Evolutionary conservation across 2,797 vertebrate species (phyloP), one percentile per base, ranked within the genome.

Genomic region (Gorsachius magnificus): DNA sequence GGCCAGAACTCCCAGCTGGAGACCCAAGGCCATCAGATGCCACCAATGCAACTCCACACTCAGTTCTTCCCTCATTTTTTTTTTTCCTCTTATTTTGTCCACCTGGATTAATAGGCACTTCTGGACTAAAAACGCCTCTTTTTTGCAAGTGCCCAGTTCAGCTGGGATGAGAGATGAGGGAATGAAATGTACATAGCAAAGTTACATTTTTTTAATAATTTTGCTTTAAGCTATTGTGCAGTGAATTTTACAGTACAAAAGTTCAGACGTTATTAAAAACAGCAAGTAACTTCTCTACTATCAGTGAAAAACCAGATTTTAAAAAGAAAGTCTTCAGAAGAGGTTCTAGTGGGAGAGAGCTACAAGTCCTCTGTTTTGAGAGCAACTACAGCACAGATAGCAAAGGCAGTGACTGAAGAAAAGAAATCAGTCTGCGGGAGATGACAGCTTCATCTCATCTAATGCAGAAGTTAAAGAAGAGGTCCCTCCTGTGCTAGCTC

Each of bases 401-500:
- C 68, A 66, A 46, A 79, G n/a, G 50, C 29, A 90, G n/a, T 3
- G 2, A 58, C 57, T n/a, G 35, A 75, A 48, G 43, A 25, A 56
- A 60, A 68, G 2, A 43, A 58, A 46, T 41, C 31, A 18, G 11
- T 8, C 31, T 75, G 24, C 22, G 17, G n/a, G 46, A 68, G 69
- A 63, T 5, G 2, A 14, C 11, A 33, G 25, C 29, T 51, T 18
- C n/a, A 20, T 57, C 36, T 63, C 29, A n/a, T 16, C n/a, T 45
- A 24, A 18, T 0, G 6, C 9, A 35, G n/a, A 8, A 20, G 16
- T 51, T 66, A 28, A 81, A 5, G 11, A 35, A 8, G 1, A 63
- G 11, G 15, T 45, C 41, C 54, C 45, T 60, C 22, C 46, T 74
- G 28, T 31, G 36, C 18, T 31, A 7, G 15, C 64, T 76, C 22